Evolutionary conservation across 2,888 invertebrate species (phyloP).

Genomic region (Ceramica pisi): DNA sequence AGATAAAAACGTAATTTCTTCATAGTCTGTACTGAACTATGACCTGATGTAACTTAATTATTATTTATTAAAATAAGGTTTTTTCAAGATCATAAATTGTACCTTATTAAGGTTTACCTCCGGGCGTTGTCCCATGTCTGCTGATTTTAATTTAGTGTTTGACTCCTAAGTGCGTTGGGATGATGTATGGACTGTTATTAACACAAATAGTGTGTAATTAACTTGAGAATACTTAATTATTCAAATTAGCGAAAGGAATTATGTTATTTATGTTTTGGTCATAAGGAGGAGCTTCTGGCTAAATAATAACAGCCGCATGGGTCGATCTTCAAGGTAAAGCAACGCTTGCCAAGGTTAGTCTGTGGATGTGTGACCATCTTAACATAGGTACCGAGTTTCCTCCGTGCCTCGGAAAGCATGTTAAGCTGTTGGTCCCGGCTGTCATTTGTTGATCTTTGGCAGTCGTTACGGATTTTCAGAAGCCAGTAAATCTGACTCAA

Average conservation of each 20-base stretch:
- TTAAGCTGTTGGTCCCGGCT: no score
- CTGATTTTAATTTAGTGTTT: slow-evolving; percentile 63
- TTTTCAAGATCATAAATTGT: slow-evolving; percentile 59
- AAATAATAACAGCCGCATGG: no score
- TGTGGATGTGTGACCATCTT: no score
- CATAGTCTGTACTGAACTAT: slow-evolving; percentile 70
- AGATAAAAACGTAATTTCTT: slow-evolving; percentile 52
- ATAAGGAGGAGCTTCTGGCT: no score
- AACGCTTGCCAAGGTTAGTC: no score
- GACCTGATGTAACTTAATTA: slow-evolving; percentile 65
- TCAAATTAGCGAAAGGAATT: slow-evolving; percentile 41
- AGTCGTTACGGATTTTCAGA: no score
- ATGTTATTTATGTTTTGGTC: slow-evolving; percentile 25
- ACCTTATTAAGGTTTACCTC: slow-evolving; percentile 51
- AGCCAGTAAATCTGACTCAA: no score
- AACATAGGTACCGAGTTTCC: no score
- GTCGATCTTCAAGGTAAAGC: no score
- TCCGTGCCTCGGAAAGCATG: no score
- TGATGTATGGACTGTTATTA: slow-evolving; percentile 55
- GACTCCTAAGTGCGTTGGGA: slow-evolving; percentile 15
- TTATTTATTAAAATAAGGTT: slow-evolving; percentile 62
- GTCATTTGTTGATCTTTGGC: no score
- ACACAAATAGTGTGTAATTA: slow-evolving; percentile 58
- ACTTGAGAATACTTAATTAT: slow-evolving; percentile 42
- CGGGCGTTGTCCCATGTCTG: slow-evolving; percentile 57